Evolutionary conservation across 2,888 invertebrate species (phyloP), one percentile per base, ranked within the genome.

Genomic region (Plebejus melissa): DNA sequence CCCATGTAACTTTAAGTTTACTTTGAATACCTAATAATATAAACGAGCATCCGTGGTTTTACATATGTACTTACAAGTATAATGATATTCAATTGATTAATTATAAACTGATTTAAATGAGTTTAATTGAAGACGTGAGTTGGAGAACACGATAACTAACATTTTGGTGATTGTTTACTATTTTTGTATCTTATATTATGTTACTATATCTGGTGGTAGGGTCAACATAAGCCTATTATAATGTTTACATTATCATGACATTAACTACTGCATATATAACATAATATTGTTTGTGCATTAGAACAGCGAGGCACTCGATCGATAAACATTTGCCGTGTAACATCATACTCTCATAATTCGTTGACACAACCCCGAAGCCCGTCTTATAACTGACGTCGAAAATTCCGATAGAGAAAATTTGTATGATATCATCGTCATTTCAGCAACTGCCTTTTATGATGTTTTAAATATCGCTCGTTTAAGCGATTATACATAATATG

Each of bases 261-360:
- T 32, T 13, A 65, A 65, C 65, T 32, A 28, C 28, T 65, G 65
- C 4, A 60, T 28, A 22, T 28, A 50, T 13, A 13, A 50, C 50
- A 13, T 13, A 1, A 54, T 0, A 54, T 4, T 54, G 16, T 16
- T 13, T 65, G 7, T 65, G 32, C 65, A 32, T 32, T 32, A 32
- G 28, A 22, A 32, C 65, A 22, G 65, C 60, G 60, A 32, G 22
- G 65, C 13, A 13, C 32, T 32, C 65, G 32, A 65, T 32, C 65
- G 65, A 65, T 65, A 32, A 65, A 22, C 22, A 65, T 32, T 32
- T 28, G 41, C 46, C n/a, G 32, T 72, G 72, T 54, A 32, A 72
- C 50, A 32, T 72, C 13, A 54, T 72, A 50, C 72, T 6, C 28
- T 6, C 54, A 16, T 54, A 72, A 72, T 54, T 72, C 72, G 72